Percentiles rank a stretch among this genome's conserved stretches.
Conservation (phyloP, 2,113 vertebrate species). For the Myrmecobius fasciatus region DNA sequence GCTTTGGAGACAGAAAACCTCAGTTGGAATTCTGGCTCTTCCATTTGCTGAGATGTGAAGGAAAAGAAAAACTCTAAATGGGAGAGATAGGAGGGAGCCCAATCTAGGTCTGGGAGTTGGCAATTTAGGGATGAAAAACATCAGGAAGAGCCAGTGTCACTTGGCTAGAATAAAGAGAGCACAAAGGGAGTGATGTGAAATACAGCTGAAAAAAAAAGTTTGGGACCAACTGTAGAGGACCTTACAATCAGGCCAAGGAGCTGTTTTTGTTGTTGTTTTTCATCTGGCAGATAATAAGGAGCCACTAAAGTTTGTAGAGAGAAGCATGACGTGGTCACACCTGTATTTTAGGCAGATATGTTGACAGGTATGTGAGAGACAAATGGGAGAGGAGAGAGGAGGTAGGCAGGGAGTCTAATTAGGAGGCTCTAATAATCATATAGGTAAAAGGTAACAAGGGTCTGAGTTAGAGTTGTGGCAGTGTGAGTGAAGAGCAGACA, state of each 20-base stretch:
- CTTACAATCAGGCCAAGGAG: not conserved
- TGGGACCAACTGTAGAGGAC: too few species aligned
- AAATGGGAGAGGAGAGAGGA: not conserved
- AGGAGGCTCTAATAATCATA: not conserved
- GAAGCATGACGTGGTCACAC: not conserved
- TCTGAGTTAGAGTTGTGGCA: not conserved
- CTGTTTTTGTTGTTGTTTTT: not conserved
- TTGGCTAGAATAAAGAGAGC: too few species aligned
- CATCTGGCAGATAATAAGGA: not conserved
- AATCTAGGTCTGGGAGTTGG: not conserved
- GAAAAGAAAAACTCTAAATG: not conserved
- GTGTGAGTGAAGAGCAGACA: not conserved
- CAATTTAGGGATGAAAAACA: not conserved
- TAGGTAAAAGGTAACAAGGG: not conserved
- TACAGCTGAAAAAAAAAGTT: too few species aligned
- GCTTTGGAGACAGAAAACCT: not conserved
- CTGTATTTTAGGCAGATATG: not conserved
- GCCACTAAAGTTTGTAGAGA: not conserved
- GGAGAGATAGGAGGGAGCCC: not conserved
- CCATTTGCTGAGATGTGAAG: not conserved
- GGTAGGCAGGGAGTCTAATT: not conserved
- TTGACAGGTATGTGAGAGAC: not conserved
- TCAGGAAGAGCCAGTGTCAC: too few species aligned
- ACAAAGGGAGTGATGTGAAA: too few species aligned
- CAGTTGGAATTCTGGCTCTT: not conserved